Conservation (phyloP, 2,113 vertebrate species). For the Zootoca vivipara region DNA sequence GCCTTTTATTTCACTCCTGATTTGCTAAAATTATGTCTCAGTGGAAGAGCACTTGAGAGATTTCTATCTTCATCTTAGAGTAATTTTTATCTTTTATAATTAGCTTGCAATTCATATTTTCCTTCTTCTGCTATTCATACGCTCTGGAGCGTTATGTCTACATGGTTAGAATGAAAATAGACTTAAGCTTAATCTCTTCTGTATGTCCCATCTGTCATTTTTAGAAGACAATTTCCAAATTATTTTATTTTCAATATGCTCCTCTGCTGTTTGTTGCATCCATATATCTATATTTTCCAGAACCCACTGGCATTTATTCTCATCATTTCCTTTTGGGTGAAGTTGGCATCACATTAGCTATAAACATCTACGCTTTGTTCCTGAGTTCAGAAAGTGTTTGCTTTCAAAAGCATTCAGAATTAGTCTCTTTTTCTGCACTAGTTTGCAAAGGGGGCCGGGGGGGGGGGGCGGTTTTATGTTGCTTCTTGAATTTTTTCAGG, state of each 20-base stretch:
- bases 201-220: constrained; percentile 1
- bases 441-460: neutral
- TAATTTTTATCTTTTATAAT: constrained; percentile 21
- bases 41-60: neutral
- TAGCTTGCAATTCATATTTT: constrained; percentile 5
- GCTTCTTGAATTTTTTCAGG: neutral
- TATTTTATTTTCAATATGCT: constrained; percentile 31
- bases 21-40: neutral
- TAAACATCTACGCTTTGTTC: neutral
- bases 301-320: neutral
- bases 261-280: neutral
- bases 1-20: constrained; percentile 30
- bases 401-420: neutral
- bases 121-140: neutral
- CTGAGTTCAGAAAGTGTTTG: neutral
- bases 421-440: neutral
- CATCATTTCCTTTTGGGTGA: neutral
- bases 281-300: neutral
- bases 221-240: constrained; percentile 7
- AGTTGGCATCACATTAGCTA: neutral
- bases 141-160: neutral
- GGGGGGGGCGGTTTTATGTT: neutral
- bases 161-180: constrained; percentile 10
- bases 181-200: constrained; percentile 8
- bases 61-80: constrained; percentile 10